Percentiles rank a stretch among this genome's conserved stretches.
Evolutionary conservation across 2,113 vertebrate species (phyloP).

Genomic region (Strigops habroptila): DNA sequence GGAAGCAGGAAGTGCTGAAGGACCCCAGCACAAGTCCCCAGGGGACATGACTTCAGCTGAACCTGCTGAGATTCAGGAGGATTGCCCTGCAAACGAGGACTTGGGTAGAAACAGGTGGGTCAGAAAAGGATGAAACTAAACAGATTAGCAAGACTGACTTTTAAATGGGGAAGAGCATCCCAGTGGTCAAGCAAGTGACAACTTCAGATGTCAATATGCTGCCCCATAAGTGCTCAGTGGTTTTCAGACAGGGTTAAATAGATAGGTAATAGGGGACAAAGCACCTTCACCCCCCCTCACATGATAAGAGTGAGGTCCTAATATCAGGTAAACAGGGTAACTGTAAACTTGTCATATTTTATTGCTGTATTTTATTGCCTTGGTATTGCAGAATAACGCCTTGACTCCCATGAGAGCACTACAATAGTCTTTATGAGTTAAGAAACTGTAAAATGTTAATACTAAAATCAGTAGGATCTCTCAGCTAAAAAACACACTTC

Average conservation of each 20-base stretch:
- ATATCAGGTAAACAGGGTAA: background rate
- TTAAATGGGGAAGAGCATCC: background rate
- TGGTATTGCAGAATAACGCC: background rate
- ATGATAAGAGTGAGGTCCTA: background rate
- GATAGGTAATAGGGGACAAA: background rate
- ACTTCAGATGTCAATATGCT: background rate
- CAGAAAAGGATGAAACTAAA: background rate
- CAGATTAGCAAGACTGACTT: background rate
- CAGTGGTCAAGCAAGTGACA: background rate
- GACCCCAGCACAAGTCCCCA: fast-evolving
- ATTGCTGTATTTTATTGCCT: background rate
- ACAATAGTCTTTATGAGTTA: background rate
- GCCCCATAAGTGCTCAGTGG: fast-evolving
- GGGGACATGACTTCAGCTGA: background rate
- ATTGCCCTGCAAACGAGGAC: background rate
- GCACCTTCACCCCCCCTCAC: background rate
- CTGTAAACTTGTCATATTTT: background rate
- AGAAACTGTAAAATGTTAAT: background rate
- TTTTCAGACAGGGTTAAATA: background rate
- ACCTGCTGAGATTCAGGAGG: background rate
- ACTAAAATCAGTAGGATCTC: background rate
- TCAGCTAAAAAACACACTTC: background rate
- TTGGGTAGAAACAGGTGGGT: background rate
- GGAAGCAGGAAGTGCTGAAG: background rate
- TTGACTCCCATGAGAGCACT: background rate